A percentile compares a stretch with the other conserved stretches of the same genome.
Conservation (phyloP, 1,140 invertebrate species). For the Chrysomallon squamiferum region DNA sequence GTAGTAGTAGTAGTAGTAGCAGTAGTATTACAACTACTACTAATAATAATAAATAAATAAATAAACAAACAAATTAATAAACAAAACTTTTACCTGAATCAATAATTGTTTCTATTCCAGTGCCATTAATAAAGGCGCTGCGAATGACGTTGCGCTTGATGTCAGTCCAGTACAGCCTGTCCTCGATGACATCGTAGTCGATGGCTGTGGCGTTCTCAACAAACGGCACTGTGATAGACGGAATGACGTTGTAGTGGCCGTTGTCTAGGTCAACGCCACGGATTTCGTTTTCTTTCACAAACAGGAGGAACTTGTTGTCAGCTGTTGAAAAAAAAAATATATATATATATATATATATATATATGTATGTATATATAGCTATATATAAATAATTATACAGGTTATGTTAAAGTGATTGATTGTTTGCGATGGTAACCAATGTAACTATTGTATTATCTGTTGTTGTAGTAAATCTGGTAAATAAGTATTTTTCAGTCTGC, state of each 20-base stretch:
- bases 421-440: too few species aligned
- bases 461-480: too few species aligned
- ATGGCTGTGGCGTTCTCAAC: conserved; percentile 72
- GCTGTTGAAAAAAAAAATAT: conserved; percentile 66
- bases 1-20: too few species aligned
- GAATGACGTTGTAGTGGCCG: conserved; percentile 79
- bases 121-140: conserved; percentile 72
- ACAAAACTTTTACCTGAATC: conserved; percentile 74
- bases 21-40: too few species aligned
- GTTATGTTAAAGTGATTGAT: too few species aligned
- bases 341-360: too few species aligned
- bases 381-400: too few species aligned
- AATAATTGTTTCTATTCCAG: conserved; percentile 74
- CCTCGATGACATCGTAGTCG: conserved; percentile 73
- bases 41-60: too few species aligned
- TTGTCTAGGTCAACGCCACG: conserved; percentile 80
- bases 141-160: conserved; percentile 77
- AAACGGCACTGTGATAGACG: conserved; percentile 72
- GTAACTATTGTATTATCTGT: too few species aligned
- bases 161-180: conserved; percentile 82
- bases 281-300: conserved; percentile 78
- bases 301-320: conserved; percentile 78
- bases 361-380: too few species aligned
- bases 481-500: too few species aligned
- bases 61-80: too few species aligned